phyloP scores from a whole-genome alignment of 2,888 invertebrate genomes.

The Aporophyla nigra region DNA sequence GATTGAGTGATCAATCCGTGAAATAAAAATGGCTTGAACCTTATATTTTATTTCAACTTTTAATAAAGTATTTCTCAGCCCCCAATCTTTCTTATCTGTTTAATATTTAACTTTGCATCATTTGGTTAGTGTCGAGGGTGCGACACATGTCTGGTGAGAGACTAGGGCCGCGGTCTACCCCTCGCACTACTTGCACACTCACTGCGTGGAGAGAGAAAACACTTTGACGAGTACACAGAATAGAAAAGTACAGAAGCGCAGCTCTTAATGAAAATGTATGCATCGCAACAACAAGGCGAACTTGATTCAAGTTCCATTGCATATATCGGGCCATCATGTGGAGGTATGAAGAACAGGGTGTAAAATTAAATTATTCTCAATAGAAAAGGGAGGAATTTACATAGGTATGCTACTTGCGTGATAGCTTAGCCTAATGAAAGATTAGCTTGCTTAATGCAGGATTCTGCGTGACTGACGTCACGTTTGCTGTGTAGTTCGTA shows the following conservation, averaged over 20 bases:
- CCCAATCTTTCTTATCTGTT: slow-evolving; percentile 29
- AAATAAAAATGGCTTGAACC: background rate
- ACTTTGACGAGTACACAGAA: background rate
- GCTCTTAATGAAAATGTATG: background rate
- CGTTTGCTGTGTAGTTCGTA: too few relatives aligned
- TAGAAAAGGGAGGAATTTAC: too few relatives aligned
- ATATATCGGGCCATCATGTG: background rate
- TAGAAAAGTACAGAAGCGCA: background rate
- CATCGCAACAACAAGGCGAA: background rate
- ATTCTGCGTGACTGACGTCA: too few relatives aligned
- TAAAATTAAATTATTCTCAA: too few relatives aligned
- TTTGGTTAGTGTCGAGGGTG: slow-evolving; percentile 19
- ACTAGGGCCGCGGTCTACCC: slow-evolving; percentile 27
- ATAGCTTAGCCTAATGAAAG: too few relatives aligned
- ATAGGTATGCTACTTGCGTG: too few relatives aligned
- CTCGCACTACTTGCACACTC: slow-evolving; percentile 18
- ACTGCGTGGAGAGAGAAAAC: slow-evolving; percentile 6
- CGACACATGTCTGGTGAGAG: slow-evolving; percentile 25
- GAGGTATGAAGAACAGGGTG: too few relatives aligned
- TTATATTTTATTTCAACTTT: background rate
- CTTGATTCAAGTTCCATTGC: background rate
- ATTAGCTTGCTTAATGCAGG: too few relatives aligned
- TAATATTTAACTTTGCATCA: slow-evolving; percentile 31
- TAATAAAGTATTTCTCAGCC: slow-evolving; percentile 14
- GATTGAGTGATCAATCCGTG: background rate